phyloP scores from a whole-genome alignment of 2,797 vertebrate genomes.

The Furcifer pardalis region DNA sequence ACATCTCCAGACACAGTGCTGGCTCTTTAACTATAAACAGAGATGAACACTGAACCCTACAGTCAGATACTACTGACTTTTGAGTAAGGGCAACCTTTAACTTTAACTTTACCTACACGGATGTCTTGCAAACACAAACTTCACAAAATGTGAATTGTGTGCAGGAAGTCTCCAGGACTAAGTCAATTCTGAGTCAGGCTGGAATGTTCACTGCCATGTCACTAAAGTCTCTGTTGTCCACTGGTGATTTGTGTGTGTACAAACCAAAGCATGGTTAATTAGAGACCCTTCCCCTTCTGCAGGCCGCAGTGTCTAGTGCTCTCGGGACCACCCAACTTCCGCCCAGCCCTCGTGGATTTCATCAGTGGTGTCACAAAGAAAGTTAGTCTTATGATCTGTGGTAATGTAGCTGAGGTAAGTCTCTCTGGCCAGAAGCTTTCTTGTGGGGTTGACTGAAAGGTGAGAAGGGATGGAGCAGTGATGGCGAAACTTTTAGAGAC shows the following conservation, averaged over 20 bases:
- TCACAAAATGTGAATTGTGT: too few species aligned
- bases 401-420: conserved; percentile 77
- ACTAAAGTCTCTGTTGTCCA: too few species aligned
- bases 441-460: too few species aligned
- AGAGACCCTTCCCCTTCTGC: not conserved
- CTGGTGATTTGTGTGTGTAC: not conserved
- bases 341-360: conserved; percentile 81
- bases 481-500: too few species aligned
- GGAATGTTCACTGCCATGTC: too few species aligned
- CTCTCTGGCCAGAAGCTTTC: not conserved
- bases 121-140: too few species aligned
- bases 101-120: too few species aligned
- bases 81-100: too few species aligned
- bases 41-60: too few species aligned
- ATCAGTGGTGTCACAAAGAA: conserved; percentile 80
- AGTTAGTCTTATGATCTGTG: conserved; percentile 81
- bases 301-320: conserved; percentile 83
- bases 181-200: not conserved
- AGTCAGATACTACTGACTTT: too few species aligned
- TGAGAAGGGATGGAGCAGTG: not conserved
- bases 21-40: too few species aligned
- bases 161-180: not conserved
- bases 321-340: conserved; percentile 76
- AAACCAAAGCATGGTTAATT: not conserved
- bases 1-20: too few species aligned